phyloP scores from a whole-genome alignment of 2,113 vertebrate species.

The Tupaia tana region DNA sequence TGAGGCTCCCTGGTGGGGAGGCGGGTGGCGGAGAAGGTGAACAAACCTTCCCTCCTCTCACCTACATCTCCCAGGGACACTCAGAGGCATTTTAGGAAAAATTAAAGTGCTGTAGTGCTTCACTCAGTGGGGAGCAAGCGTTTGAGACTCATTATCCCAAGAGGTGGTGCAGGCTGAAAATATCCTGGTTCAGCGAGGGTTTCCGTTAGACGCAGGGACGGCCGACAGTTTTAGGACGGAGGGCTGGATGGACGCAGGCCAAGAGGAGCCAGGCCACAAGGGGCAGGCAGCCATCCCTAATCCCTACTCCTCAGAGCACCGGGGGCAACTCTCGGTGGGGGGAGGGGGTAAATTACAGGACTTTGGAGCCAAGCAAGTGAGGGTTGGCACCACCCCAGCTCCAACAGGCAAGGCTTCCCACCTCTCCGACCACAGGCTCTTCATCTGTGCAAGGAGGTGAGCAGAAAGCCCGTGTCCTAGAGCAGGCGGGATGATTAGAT shows the following conservation, averaged over 20 bases:
- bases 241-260: rapidly evolving
- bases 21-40: neutral
- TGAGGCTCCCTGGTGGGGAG: rapidly evolving
- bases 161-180: conserved; percentile 40
- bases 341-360: rapidly evolving
- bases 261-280: neutral
- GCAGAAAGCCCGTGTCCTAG: rapidly evolving
- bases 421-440: neutral
- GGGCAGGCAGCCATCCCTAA: neutral
- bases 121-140: conserved; percentile 33
- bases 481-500: rapidly evolving
- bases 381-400: neutral
- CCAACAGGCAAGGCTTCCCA: rapidly evolving
- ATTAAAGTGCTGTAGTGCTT: neutral
- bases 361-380: neutral
- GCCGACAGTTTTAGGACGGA: rapidly evolving
- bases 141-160: conserved; percentile 23
- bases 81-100: conserved; percentile 54
- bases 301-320: rapidly evolving
- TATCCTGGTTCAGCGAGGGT: neutral
- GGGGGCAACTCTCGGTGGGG: neutral
- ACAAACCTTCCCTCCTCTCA: neutral
- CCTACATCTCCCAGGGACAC: neutral
- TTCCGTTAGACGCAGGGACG: neutral
- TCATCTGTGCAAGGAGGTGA: neutral